These are phyloP conservation scores for Nineta flava DNA, from an alignment of 2,888 invertebrate species.

Conservation along the genomic window DNA sequence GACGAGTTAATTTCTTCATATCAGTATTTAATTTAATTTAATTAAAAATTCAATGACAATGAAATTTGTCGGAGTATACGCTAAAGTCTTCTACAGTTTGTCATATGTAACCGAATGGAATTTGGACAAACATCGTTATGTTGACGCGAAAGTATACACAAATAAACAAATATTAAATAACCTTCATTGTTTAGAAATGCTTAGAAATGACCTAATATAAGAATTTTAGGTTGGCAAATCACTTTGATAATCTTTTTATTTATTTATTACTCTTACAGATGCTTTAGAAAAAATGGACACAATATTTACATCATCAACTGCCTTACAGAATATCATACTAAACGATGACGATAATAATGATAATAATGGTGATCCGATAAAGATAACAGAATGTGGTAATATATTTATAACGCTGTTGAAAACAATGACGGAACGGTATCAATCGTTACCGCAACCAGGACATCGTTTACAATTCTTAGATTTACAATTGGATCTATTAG, in stretches of 20 bases:
- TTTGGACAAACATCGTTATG: too few species aligned
- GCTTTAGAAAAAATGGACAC: conserved; percentile 82
- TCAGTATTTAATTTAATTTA: too few species aligned
- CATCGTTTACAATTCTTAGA: conserved; percentile 79
- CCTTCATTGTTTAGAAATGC: too few species aligned
- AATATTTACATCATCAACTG: conserved; percentile 50
- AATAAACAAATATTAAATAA: too few species aligned
- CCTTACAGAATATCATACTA: conserved; percentile 43
- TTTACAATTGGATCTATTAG: conserved; percentile 75
- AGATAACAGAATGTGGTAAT: conserved; percentile 80
- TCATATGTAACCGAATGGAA: too few species aligned
- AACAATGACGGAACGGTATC: conserved; percentile 78
- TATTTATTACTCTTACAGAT: conserved; percentile 37
- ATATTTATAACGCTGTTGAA: conserved; percentile 70
- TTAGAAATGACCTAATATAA: too few species aligned
- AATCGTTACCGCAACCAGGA: conserved; percentile 65
- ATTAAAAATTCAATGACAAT: too few species aligned
- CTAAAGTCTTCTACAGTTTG: too few species aligned
- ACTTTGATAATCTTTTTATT: conserved; percentile 1
- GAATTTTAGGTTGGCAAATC: too few species aligned
- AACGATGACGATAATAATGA: conserved; percentile 37
- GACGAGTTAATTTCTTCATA: too few species aligned
- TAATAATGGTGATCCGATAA: conserved; percentile 17
- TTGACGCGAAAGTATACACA: too few species aligned
- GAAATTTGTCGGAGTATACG: too few species aligned